phyloP scores from a whole-genome alignment of 2,113 vertebrate genomes.

The Synodontis membranacea region DNA sequence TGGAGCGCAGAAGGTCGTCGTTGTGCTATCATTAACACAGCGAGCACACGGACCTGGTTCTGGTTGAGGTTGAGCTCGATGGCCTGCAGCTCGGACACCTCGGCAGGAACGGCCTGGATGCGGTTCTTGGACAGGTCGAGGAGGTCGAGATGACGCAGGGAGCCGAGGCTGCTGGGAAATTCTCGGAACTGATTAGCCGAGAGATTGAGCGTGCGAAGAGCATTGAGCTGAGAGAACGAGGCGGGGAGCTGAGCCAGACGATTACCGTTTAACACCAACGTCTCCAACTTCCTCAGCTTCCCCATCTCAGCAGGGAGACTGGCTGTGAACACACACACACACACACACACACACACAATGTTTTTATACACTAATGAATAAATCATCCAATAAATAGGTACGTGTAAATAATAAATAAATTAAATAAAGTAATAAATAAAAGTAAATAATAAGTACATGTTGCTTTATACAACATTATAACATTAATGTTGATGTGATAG shows the following conservation, averaged over 20 bases:
- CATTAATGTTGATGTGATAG: no score
- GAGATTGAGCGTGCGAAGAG: constrained; percentile 86
- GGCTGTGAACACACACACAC: constrained; percentile 62
- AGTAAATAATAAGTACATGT: no score
- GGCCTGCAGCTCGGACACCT: constrained; percentile 84
- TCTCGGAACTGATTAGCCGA: constrained; percentile 86
- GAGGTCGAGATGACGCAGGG: constrained; percentile 86
- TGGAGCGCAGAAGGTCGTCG: neutral
- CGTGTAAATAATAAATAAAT: no score
- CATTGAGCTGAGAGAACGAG: constrained; percentile 81
- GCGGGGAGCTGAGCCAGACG: constrained; percentile 80
- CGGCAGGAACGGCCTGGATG: constrained; percentile 83
- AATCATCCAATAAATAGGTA: neutral
- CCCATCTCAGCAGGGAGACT: constrained; percentile 85
- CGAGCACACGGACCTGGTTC: constrained; percentile 82
- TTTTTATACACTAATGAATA: no score
- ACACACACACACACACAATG: neutral
- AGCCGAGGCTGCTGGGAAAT: constrained; percentile 83
- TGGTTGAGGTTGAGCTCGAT: constrained; percentile 98
- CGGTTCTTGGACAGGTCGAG: constrained; percentile 92
- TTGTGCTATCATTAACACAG: neutral
- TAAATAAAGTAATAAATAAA: no score
- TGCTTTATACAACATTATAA: no score
- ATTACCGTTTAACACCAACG: constrained; percentile 85
- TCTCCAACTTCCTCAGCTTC: constrained; percentile 93